Percentiles rank a stretch among this genome's conserved stretches.
Conservation (phyloP, 2,113 vertebrate genomes). For the Boulengeromyrus knoepffleri region DNA sequence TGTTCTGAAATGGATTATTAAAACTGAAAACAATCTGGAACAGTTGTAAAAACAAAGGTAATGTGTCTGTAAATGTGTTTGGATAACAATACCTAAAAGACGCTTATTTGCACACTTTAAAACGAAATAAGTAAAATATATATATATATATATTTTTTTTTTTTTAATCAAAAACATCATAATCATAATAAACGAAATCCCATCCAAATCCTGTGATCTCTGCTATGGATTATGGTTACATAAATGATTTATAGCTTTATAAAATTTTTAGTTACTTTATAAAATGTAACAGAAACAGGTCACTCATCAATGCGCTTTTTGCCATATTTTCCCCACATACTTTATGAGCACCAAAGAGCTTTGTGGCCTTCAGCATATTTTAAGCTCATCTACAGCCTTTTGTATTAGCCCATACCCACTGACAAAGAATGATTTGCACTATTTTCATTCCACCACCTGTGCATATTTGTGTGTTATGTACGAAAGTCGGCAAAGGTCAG, state of each 20-base stretch:
- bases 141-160: too few relatives aligned
- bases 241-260: neutral
- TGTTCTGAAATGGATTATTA: too few relatives aligned
- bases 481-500: neutral
- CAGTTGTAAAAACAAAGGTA: too few relatives aligned
- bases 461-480: neutral
- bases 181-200: too few relatives aligned
- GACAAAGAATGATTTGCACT: neutral
- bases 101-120: neutral
- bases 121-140: too few relatives aligned
- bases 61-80: too few relatives aligned
- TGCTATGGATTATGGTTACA: neutral
- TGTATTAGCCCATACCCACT: neutral
- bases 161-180: neutral
- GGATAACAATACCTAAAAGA: too few relatives aligned
- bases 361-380: too few relatives aligned
- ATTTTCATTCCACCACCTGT: neutral
- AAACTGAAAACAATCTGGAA: too few relatives aligned
- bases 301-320: neutral
- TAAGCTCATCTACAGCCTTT: neutral
- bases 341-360: neutral
- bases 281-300: neutral
- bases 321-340: neutral
- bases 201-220: neutral
- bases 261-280: neutral